Percentiles rank a stretch among this genome's conserved stretches.
Conservation (phyloP, 2,113 vertebrate genomes). For the Myodes glareolus region DNA sequence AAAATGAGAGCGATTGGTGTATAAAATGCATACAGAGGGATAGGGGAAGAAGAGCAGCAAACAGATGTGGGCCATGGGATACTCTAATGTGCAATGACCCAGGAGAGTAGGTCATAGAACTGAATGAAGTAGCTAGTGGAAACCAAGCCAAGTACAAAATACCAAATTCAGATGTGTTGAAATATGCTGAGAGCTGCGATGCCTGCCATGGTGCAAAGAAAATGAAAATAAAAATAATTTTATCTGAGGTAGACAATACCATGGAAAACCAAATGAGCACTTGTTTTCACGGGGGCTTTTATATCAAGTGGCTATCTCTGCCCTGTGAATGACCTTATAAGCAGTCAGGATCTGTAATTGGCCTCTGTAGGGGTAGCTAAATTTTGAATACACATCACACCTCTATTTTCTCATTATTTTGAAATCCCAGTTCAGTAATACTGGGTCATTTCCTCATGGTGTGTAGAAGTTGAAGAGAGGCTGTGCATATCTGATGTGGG, state of each 20-base stretch:
- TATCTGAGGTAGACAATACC: slow-evolving; percentile 63
- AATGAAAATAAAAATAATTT: slow-evolving; percentile 62
- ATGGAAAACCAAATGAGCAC: slow-evolving; percentile 74
- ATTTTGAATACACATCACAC: not conserved
- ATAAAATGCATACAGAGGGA: not conserved
- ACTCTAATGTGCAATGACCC: not conserved
- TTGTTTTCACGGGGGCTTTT: slow-evolving; percentile 78
- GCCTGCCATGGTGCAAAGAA: not conserved
- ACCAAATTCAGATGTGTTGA: not conserved
- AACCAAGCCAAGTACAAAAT: not conserved
- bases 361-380: not conserved
- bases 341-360: not conserved
- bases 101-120: not conserved
- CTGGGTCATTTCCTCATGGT: not conserved
- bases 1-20: not conserved
- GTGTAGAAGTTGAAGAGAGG: not conserved
- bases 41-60: not conserved
- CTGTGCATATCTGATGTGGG: not conserved
- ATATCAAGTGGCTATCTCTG: not conserved
- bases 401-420: slow-evolving; percentile 23
- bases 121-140: not conserved
- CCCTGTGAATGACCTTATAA: slow-evolving; percentile 12
- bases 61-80: not conserved
- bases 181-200: not conserved
- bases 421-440: not conserved